Evolutionary conservation across 2,888 invertebrate genomes (phyloP), one percentile per base, ranked within the genome.

Genomic region (Metalampra italica): DNA sequence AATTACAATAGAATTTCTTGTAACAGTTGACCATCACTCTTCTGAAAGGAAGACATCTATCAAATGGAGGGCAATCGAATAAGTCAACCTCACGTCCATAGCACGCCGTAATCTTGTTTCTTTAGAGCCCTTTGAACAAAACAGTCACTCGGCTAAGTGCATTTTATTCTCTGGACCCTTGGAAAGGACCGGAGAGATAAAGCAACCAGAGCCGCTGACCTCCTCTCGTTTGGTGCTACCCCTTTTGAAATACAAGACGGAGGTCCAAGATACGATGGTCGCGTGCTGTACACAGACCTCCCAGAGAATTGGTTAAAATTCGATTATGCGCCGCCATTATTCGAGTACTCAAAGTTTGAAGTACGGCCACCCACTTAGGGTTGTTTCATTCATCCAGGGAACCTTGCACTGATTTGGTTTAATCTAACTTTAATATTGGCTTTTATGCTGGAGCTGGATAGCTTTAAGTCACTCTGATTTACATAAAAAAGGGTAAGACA

Each of bases 291-390:
- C 57, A 68, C 66, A 70, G 67, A 57, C 60, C 68, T 70, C 62
- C 56, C 67, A 60, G 68, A 60, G 75, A 78, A 78, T 78, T 75
- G 79, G 78, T 79, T 75, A 72, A 82, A 81, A 82, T 77, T 82
- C 77, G 75, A 82, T 82, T 82, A 82, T 79, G 71, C 68, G 66
- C 60, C 57, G 55, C 77, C 73, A 77, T 80, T 82, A 81, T 80
- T 79, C 72, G 64, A 56, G 64, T 62, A 54, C 66, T 73, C 63
- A 53, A 72, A 78, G 73, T 78, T 80, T 69, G 67, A 59, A 71
- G 64, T 55, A 54, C 66, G 68, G 60, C 64, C 57, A 62, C 60
- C 65, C 76, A 75, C 75, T 78, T 73, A 73, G 67, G 59, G 48
- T 49, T 57, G 62, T 64, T 73, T 68, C 65, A 66, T 66, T 68